Evolutionary conservation across 2,113 vertebrate species (phyloP).

Genomic region (Zosterops borbonicus): DNA sequence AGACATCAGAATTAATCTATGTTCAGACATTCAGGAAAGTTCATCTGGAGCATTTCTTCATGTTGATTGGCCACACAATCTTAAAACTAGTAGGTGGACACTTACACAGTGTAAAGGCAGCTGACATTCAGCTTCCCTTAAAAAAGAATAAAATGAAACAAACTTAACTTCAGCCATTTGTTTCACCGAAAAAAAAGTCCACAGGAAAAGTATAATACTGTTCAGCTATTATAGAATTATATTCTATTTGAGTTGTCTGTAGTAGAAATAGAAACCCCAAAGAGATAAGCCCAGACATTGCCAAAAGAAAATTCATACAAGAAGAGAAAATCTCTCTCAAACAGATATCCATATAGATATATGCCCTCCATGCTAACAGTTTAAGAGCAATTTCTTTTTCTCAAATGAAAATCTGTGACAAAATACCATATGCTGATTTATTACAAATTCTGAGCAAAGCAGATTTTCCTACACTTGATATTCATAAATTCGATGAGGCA

Average conservation of each 20-base stretch:
- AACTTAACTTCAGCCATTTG: neutral
- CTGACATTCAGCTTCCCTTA: neutral
- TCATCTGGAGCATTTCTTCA: neutral
- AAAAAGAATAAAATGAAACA: neutral
- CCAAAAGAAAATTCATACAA: neutral
- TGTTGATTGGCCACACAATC: neutral
- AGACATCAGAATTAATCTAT: neutral
- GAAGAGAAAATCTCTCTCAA: neutral
- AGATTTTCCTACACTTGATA: slow-evolving; percentile 38
- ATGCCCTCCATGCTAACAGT: neutral
- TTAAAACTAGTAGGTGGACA: neutral
- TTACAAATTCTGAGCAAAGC: slow-evolving; percentile 54
- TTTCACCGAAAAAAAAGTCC: neutral
- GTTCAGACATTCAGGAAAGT: neutral
- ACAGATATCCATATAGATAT: neutral
- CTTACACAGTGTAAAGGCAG: neutral
- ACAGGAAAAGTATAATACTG: neutral
- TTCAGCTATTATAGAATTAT: neutral
- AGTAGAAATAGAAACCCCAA: neutral
- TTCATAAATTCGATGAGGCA: slow-evolving; percentile 28
- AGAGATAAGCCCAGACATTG: neutral
- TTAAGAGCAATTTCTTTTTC: slow-evolving; percentile 43
- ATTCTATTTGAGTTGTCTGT: neutral
- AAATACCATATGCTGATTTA: slow-evolving; percentile 61
- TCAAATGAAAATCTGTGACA: slow-evolving; percentile 20